Base-by-base conservation (phyloP, 1,140 invertebrate genomes). In the Brachionus manjavacas region DNA sequence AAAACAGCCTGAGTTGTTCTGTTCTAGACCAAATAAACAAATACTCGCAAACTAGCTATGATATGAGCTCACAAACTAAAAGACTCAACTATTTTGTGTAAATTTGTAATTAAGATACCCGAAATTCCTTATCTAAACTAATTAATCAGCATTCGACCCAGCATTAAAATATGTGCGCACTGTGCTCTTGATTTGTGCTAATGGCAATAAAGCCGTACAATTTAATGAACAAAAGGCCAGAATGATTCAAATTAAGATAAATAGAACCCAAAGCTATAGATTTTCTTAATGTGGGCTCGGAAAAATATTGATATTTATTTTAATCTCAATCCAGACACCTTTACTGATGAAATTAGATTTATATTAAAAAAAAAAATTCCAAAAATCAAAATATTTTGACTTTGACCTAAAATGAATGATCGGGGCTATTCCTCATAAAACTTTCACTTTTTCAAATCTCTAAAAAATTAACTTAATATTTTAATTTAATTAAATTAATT, bases 21-120 rank as follows among this genome's bases (percentile, higher is more conserved):
- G 35, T 68, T 68, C 31, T 68, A 68, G 66, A 68, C 31, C 23
- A 68, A 68, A 68, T 68, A 68, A 68, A 68, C 66, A 68, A 31
- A 68, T n/a, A 68, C 39, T 31, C 52, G 16, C 20, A 20, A 60
- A 60, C 52, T 20, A 25, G n/a, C 52, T 60, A 60, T 60, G 52
- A 60, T 60, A 25, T 60, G 52, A 20, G 52, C 31, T 35, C 31
- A 35, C 31, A 20, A 60, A 60, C 52, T 60, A 25, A 60, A 23
- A 60, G 20, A n/a, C 16, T 60, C 52, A 20, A 25, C 52, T 60
- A 60, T 60, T 60, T 60, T 60, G 52, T 60, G 52, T 60, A 60
- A 60, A 60, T 60, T 60, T 60, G 52, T 60, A 60, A 60, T 60
- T 60, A 60, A 60, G 52, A 60, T 20, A 60, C 52, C 52, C 1